A percentile compares a stretch with the other conserved stretches of the same genome.
Evolutionary conservation across 2,113 vertebrate genomes (phyloP).

Genomic region (Xyrauchen texanus): DNA sequence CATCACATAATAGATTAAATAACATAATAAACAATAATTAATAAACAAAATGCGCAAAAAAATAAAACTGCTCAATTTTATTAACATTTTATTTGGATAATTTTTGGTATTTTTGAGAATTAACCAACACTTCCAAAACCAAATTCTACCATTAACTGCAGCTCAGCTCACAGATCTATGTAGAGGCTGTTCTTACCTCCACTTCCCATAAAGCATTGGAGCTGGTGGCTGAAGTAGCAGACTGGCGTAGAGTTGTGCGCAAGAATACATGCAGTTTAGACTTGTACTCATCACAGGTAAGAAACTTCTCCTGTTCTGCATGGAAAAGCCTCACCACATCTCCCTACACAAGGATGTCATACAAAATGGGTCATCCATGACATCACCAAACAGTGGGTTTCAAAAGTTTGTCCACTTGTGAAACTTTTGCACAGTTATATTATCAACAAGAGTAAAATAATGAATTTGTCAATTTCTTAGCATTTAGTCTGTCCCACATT

Average conservation of each 20-base stretch:
- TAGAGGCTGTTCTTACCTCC: slow-evolving; percentile 74
- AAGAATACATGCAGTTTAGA: slow-evolving; percentile 90
- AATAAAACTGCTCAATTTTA: background rate
- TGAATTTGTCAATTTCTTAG: no score
- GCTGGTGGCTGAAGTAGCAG: slow-evolving; percentile 94
- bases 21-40: background rate
- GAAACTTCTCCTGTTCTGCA: slow-evolving; percentile 96
- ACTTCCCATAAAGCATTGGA: slow-evolving; percentile 98
- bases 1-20: no score
- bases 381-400: no score
- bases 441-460: no score
- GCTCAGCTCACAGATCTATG: no score
- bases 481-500: no score
- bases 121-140: background rate
- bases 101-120: no score
- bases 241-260: slow-evolving; percentile 90
- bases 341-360: slow-evolving; percentile 72
- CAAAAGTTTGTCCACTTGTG: no score
- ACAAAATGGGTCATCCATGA: background rate
- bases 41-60: background rate
- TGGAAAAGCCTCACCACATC: slow-evolving; percentile 95
- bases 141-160: background rate
- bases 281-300: slow-evolving; percentile 94
- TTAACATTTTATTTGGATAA: no score
- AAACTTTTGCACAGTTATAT: no score